phyloP scores from a whole-genome alignment of 2,113 vertebrate species.

The Verasper variegatus region DNA sequence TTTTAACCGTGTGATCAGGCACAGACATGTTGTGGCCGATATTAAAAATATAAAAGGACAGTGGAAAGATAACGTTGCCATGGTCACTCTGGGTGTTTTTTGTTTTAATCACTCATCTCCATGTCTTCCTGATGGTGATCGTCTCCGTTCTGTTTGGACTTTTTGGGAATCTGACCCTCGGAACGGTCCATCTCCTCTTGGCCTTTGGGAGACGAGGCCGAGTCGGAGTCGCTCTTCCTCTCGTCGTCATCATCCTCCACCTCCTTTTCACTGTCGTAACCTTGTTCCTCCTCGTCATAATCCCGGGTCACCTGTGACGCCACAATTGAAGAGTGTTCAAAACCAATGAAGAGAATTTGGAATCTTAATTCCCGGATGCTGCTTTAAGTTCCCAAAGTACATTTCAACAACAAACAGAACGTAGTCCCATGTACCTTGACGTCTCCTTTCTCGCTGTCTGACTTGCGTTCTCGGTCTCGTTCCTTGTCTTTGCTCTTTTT shows the following conservation, averaged over 20 bases:
- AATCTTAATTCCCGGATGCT: no score
- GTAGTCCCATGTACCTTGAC: slow-evolving; percentile 86
- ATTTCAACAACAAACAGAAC: neutral
- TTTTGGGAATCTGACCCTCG: slow-evolving; percentile 79
- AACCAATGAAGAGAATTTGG: neutral
- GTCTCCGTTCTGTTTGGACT: slow-evolving; percentile 94
- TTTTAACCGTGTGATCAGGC: slow-evolving; percentile 59
- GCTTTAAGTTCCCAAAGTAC: neutral
- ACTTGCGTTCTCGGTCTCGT: slow-evolving; percentile 89
- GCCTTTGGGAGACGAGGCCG: slow-evolving; percentile 82
- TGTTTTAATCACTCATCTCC: slow-evolving; percentile 94
- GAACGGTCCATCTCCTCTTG: slow-evolving; percentile 83
- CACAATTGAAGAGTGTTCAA: neutral
- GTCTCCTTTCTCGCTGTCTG: slow-evolving; percentile 93
- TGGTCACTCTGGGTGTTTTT: slow-evolving; percentile 7
- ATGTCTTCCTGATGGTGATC: slow-evolving; percentile 98
- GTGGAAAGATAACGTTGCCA: slow-evolving; percentile 72
- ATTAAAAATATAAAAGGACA: slow-evolving; percentile 82
- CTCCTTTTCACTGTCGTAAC: slow-evolving; percentile 95
- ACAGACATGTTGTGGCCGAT: slow-evolving; percentile 52
- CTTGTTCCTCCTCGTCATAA: slow-evolving; percentile 98
- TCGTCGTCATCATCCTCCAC: slow-evolving; percentile 88
- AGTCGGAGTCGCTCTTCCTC: slow-evolving; percentile 84
- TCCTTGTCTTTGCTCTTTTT: slow-evolving; percentile 97
- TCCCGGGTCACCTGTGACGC: slow-evolving; percentile 95